These are phyloP conservation scores for Caenorhabditis elegans DNA, from an alignment of 1,140 invertebrate genomes.

Conservation along the genomic window DNA sequence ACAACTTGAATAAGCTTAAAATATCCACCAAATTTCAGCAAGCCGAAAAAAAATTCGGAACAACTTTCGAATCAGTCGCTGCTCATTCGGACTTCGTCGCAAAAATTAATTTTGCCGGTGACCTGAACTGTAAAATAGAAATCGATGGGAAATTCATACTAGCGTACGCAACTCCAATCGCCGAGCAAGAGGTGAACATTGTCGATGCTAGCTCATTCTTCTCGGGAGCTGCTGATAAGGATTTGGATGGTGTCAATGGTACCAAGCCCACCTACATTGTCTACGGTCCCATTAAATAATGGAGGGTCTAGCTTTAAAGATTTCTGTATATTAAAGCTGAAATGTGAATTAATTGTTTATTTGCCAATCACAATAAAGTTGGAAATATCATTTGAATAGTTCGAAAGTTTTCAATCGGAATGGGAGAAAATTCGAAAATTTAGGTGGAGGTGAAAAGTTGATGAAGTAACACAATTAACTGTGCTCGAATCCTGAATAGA, in stretches of 20 bases:
- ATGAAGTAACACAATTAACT: no score
- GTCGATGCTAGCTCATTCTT: conserved; percentile 50
- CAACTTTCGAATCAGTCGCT: conserved; percentile 44
- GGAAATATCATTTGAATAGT: no score
- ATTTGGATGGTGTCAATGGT: conserved; percentile 24
- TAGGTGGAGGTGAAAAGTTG: no score
- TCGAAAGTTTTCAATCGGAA: neutral
- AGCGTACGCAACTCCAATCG: conserved; percentile 43
- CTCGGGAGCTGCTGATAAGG: conserved; percentile 25
- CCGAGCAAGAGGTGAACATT: conserved; percentile 45
- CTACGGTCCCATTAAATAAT: conserved; percentile 40
- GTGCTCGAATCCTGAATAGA: no score
- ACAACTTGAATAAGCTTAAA: no score
- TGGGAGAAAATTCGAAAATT: neutral
- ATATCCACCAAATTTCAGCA: conserved; percentile 43
- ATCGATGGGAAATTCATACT: conserved; percentile 50
- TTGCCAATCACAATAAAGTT: neutral
- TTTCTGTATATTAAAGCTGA: no score
- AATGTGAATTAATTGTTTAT: neutral
- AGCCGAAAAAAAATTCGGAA: conserved; percentile 44
- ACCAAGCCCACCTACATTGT: conserved; percentile 49
- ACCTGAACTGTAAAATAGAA: conserved; percentile 51
- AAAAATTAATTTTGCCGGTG: conserved; percentile 48
- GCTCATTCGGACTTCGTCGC: conserved; percentile 50
- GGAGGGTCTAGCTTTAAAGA: no score